phyloP scores from a whole-genome alignment of 2,797 vertebrate species.

The Melanotaenia trifasciata region DNA sequence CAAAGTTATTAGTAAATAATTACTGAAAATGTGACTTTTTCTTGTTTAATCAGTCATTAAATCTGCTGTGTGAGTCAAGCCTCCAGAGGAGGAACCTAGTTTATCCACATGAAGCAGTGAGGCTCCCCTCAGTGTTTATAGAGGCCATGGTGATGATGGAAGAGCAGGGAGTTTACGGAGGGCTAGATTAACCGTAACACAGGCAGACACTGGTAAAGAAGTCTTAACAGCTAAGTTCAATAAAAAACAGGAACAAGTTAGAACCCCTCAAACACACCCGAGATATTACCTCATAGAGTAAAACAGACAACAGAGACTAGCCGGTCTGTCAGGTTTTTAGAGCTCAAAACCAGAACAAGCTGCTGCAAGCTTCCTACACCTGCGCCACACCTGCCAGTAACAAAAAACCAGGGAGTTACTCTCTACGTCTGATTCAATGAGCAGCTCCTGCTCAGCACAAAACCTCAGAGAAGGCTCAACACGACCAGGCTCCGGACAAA shows the following conservation, averaged over 20 bases:
- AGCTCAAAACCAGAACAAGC: not conserved
- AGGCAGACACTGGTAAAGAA: not conserved
- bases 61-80: slow-evolving; percentile 55
- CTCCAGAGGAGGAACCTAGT: slow-evolving; percentile 31
- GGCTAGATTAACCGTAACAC: not conserved
- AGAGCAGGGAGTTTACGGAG: not conserved
- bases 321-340: slow-evolving; percentile 61
- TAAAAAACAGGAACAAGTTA: not conserved
- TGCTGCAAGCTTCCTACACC: not conserved
- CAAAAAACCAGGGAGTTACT: not conserved
- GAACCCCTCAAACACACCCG: slow-evolving; percentile 34
- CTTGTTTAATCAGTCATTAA: slow-evolving; percentile 43
- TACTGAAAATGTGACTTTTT: no score
- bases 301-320: slow-evolving; percentile 33
- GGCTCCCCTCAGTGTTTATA: slow-evolving; percentile 37
- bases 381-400: slow-evolving; percentile 28
- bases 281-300: slow-evolving; percentile 28
- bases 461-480: no score
- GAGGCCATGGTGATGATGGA: slow-evolving; percentile 44
- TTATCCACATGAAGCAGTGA: slow-evolving; percentile 15
- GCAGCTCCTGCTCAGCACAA: not conserved
- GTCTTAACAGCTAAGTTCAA: not conserved
- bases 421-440: not conserved
- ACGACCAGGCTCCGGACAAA: not conserved
- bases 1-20: not conserved